Percentiles rank a stretch among this genome's conserved stretches.
Conservation (phyloP, 1,140 invertebrate genomes). For the Dysdera silvatica region DNA sequence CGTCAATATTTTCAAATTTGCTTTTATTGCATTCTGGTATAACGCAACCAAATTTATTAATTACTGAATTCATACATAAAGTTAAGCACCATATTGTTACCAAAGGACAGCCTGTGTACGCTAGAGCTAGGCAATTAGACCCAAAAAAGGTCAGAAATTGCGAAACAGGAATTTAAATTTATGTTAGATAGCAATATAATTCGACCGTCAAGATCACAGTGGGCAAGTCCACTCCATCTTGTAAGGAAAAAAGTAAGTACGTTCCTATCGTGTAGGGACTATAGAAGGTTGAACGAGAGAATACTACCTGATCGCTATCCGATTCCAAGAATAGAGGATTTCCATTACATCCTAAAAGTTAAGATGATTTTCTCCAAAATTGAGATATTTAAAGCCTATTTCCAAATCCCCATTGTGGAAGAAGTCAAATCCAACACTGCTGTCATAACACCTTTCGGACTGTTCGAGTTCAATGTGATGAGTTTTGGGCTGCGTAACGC, state of each 20-base stretch:
- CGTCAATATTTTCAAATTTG: neutral
- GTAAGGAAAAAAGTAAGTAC: conserved; percentile 29
- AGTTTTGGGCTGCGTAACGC: too few relatives aligned
- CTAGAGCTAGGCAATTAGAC: conserved; percentile 7
- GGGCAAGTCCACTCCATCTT: conserved; percentile 29
- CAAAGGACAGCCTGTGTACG: neutral
- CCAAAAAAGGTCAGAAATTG: neutral
- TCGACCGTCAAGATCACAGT: conserved; percentile 4
- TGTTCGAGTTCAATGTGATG: conserved; percentile 9
- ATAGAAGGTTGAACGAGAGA: conserved; percentile 33
- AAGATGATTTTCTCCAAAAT: conserved; percentile 34
- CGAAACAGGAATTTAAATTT: neutral
- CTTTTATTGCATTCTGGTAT: neutral
- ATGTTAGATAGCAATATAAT: conserved; percentile 10
- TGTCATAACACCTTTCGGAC: conserved; percentile 2
- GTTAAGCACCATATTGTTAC: conserved; percentile 3
- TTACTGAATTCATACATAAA: neutral
- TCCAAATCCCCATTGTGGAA: conserved; percentile 34
- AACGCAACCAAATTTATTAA: conserved; percentile 1
- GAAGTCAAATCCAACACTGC: conserved; percentile 38
- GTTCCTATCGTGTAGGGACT: conserved; percentile 33
- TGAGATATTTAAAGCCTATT: conserved; percentile 33
- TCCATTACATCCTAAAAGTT: conserved; percentile 9
- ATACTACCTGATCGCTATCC: conserved; percentile 33
- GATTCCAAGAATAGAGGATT: conserved; percentile 32